phyloP scores from a whole-genome alignment of 2,797 vertebrate species.

The Vespertilio murinus region DNA sequence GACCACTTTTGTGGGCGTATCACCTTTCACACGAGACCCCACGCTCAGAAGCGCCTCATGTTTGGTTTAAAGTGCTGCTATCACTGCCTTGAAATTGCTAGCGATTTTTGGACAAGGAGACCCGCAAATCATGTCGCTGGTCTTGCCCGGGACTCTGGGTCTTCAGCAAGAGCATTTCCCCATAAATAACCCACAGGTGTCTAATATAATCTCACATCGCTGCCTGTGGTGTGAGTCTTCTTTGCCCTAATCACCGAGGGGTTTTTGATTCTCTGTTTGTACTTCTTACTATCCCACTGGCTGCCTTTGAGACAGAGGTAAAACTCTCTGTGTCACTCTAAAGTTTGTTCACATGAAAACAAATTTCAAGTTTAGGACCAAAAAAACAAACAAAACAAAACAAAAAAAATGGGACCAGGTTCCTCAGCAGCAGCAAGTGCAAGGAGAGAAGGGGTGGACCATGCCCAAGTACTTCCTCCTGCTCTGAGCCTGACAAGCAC shows the following conservation, averaged over 20 bases:
- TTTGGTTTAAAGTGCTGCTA: neutral
- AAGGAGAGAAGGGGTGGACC: neutral
- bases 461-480: rapidly evolving
- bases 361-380: neutral
- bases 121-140: neutral
- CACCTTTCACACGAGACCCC: neutral
- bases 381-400: neutral
- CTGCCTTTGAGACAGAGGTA: neutral
- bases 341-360: neutral
- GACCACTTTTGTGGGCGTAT: neutral
- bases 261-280: neutral
- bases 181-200: neutral
- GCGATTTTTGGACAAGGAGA: neutral
- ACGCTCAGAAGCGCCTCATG: neutral
- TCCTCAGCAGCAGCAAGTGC: neutral
- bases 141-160: neutral
- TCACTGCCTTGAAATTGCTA: neutral
- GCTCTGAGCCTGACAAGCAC: neutral
- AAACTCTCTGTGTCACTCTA: neutral
- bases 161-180: neutral
- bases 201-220: neutral
- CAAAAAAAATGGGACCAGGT: neutral
- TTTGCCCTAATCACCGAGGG: neutral
- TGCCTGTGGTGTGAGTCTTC: neutral
- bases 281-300: neutral